A percentile compares a stretch with the other conserved stretches of the same genome.
phyloP scores from a whole-genome alignment of 2,797 vertebrate genomes.

The Rhinatrema bivittatum region DNA sequence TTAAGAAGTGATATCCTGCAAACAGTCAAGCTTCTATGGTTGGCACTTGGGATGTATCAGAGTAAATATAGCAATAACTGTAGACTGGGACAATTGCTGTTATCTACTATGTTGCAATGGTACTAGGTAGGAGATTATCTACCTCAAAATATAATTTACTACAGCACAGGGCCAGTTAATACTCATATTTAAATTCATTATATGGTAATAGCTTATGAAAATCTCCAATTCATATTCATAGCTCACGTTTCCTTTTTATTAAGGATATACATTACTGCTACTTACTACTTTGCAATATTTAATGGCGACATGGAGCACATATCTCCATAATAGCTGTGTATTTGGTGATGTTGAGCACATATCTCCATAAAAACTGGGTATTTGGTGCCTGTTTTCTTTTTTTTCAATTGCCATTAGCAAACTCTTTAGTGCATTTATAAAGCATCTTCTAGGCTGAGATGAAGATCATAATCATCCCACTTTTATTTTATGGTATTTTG shows the following conservation, averaged over 20 bases:
- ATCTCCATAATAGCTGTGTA: not conserved
- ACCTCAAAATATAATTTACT: too few relatives aligned
- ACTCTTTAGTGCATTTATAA: not conserved
- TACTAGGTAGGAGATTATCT: too few relatives aligned
- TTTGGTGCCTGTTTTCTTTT: not conserved
- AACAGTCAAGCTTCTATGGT: too few relatives aligned
- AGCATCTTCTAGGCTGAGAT: not conserved
- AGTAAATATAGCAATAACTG: too few relatives aligned
- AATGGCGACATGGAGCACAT: not conserved
- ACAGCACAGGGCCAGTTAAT: too few relatives aligned
- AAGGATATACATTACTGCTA: not conserved
- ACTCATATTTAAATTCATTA: too few relatives aligned
- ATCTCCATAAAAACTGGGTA: not conserved
- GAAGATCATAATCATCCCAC: not conserved
- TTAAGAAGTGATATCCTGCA: too few relatives aligned
- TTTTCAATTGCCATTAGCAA: not conserved
- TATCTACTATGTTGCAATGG: too few relatives aligned
- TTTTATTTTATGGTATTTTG: not conserved
- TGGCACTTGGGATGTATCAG: too few relatives aligned
- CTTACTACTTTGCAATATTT: not conserved
- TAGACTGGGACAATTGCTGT: too few relatives aligned
- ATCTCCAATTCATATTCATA: not conserved
- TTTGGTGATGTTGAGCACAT: not conserved
- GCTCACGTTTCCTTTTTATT: not conserved
- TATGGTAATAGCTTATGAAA: not conserved